These are phyloP conservation scores for Tichodroma muraria DNA, from an alignment of 2,113 vertebrate genomes.

Conservation along the genomic window DNA sequence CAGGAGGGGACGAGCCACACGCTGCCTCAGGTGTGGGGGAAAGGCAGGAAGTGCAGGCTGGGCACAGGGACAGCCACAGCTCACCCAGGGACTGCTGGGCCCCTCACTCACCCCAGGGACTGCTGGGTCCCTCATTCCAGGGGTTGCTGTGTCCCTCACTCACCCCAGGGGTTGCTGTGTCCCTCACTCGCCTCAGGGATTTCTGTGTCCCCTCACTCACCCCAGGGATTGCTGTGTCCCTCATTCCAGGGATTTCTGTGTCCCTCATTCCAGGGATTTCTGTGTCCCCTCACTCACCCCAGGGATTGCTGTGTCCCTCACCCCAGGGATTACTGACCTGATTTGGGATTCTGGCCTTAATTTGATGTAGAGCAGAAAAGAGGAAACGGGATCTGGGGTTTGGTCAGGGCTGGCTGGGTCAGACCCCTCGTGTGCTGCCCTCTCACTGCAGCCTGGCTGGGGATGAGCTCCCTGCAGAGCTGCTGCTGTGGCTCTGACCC, in stretches of 20 bases:
- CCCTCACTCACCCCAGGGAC: background rate
- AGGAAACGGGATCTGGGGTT: background rate
- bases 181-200: background rate
- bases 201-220: background rate
- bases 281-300: background rate
- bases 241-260: background rate
- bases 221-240: background rate
- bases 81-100: background rate
- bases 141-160: background rate
- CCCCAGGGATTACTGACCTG: background rate
- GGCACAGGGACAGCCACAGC: background rate
- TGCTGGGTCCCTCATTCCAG: background rate
- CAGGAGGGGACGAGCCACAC: rapidly evolving
- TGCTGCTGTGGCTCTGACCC: background rate
- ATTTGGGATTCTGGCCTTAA: background rate
- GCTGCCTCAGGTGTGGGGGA: background rate
- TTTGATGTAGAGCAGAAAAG: background rate
- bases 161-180: background rate
- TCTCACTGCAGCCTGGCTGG: too few species aligned
- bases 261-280: background rate
- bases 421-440: background rate
- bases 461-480: background rate
- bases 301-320: too few species aligned
- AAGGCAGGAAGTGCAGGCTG: background rate
- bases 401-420: background rate